Base-by-base conservation (phyloP, 2,113 vertebrate species). In the Ivindomyrus marchei region DNA sequence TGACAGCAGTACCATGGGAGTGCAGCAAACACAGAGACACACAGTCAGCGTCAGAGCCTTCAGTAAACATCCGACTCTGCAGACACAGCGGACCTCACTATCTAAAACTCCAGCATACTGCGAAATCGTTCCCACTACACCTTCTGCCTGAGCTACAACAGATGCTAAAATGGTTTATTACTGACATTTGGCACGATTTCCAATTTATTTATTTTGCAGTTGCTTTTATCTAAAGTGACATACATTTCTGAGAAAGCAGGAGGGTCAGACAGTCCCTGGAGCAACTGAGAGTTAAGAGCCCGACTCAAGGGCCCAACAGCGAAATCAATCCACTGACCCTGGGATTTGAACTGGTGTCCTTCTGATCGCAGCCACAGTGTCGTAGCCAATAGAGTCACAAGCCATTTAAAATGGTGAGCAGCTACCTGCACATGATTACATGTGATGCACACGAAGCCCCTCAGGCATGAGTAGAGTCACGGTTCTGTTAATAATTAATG, bases 381-480 rank as follows among this genome's bases (percentile, higher is more conserved):
- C 6, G 1, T 24, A 58, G 24, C 21, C 21, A 21, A 58, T 58
- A 6, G 15, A 53, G 56, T 24, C 56, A 66, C 62, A 27, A 27
- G n/a, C 62, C n/a, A 31, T 62, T 66, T 27, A 3, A 36, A 77
- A 85, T n/a, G 24, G 21, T 0, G 24, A 1, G 1, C 7, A 49
- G 49, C 19, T 42, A 31, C 56, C 50, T 84, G 87, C 17, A 50
- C 52, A 88, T 88, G 90, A 9, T 83, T 83, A 83, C 90, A 58
- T 49, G 42, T 88, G 62, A 83, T 27, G 74, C 90, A 84, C 86
- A 83, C 1, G 0, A 24, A n/a, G 19, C 5, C 2, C 66, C 77
- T 19, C 49, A 31, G 24, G 21, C 13, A 19, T 10, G 50, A 31
- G 24, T 0, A 31, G 45, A 31, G 21, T 47, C 42, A 7, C 4